Evolutionary conservation across 2,113 vertebrate species (phyloP), one percentile per base, ranked within the genome.

Genomic region (Labeo catla): DNA sequence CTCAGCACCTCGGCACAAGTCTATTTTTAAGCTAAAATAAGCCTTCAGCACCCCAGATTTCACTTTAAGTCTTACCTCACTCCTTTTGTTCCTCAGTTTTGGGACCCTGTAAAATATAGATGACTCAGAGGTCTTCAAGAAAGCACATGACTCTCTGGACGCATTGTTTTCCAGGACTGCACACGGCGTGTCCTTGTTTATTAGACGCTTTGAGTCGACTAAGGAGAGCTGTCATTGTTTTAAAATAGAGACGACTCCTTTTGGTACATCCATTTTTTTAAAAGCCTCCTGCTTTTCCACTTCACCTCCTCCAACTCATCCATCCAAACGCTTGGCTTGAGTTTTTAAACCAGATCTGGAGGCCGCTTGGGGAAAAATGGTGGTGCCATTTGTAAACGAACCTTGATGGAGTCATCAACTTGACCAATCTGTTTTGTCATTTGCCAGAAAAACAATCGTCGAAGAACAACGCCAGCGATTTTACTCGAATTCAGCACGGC

Each of bases 141-240:
- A 12, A 61, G 79, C 39, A 15, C 70, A 79, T 16, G 80, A 54
- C 52, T 87, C 63, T 83, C 52, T 73, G 57, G 72, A 83, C 4
- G 8, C 80, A 83, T 83, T 87, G 86, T 83, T 87, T 87, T 82
- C 16, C 78, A 76, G 57, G 34, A 74, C 36, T 47, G 34, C 10
- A 23, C 61, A 70, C 9, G 63, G 66, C 8, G 34, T 83, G 82
- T 84, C 68, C 49, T 80, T 81, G 83, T 81, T 87, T 85, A 85
- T 87, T 77, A 83, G 72, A 83, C 3, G 11, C 85, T 73, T 50
- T 52, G 78, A 73, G 77, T 86, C 66, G 39, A 34, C 66, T 86
- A 81, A 82, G 85, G 79, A 86, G 78, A 43, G 12, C 79, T 87
- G 80, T 83, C 86, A 87, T 76, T 54, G 73, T 57, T 87, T 82